These are phyloP conservation scores for Psilopsiagon aurifrons DNA, from an alignment of 2,113 vertebrate species.

Conservation along the genomic window DNA sequence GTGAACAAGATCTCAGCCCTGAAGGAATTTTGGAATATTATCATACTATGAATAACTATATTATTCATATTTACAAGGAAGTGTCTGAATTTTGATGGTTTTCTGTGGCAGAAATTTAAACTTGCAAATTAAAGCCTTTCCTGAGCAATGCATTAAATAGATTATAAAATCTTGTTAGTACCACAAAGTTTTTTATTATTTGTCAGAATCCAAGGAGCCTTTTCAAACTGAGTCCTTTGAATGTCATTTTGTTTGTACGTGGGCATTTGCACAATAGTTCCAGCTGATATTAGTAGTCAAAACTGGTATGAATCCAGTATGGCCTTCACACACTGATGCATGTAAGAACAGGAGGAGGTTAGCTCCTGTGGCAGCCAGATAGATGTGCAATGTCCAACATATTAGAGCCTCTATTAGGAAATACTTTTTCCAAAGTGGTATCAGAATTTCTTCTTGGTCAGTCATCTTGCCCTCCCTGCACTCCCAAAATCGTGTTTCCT, in stretches of 20 bases:
- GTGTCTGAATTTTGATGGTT: background rate
- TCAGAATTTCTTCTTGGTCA: background rate
- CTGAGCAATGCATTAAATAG: background rate
- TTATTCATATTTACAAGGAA: background rate
- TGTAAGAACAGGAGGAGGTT: background rate
- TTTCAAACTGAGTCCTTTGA: background rate
- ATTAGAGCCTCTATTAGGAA: background rate
- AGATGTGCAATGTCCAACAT: background rate
- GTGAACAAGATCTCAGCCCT: background rate
- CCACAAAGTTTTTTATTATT: background rate
- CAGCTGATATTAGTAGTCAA: background rate
- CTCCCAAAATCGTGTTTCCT: background rate
- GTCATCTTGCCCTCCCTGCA: background rate
- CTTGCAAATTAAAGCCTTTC: background rate
- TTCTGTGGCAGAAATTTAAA: background rate
- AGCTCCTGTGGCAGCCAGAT: background rate
- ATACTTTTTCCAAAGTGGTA: background rate
- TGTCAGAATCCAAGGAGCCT: background rate
- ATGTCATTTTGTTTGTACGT: background rate
- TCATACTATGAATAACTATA: background rate
- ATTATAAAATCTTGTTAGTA: background rate
- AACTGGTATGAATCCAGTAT: background rate
- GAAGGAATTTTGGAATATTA: background rate
- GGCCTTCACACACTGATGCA: background rate
- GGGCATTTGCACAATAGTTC: background rate